Evolutionary conservation across 2,113 vertebrate species (phyloP), one percentile per base, ranked within the genome.

Genomic region (Sebastes fasciatus): DNA sequence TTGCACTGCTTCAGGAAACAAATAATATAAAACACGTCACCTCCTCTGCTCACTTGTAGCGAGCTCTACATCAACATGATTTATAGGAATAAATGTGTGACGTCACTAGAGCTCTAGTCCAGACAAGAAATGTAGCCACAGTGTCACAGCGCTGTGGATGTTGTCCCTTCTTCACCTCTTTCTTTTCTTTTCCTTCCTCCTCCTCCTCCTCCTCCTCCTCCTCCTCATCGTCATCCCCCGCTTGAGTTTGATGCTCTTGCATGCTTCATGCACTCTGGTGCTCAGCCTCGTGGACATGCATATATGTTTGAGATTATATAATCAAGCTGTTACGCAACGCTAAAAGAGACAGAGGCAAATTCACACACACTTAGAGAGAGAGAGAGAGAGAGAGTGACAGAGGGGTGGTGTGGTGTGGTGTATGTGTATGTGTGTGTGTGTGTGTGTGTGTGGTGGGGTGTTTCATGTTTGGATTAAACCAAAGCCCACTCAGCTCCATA

Each of bases 301-400:
- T 94, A 90, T 92, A 93, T 91, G 89, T 94, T 90, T 91, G 88
- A 88, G 88, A 94, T 95, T 95, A 93, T 94, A 89, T 93, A 94
- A 95, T 94, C 86, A 88, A 84, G 83, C 85, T 74, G 86, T 95
- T 95, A 93, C 45, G 91, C 90, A 95, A 95, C 71, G 45, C 82
- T 86, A 42, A 87, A 81, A 86, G 82, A 86, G 90, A 87, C 81
- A 80, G 76, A 80, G 79, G 80, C 45, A 67, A 34, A 86, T 51
- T 78, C 84, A 23, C 71, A 63, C 87, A 63, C 66, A 65, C 71
- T 78, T 49, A 74, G 72, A 52, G 40, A 48, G 46, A 48, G 6
- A 74, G 72, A 52, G 40, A 48, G 46, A 48, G 6, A 8, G 48
- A 26, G 62, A 67, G 74, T 11, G 63, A 67, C 40, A 23, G 52